Base-by-base conservation (phyloP, 1,140 invertebrate species). In the Orchestia grillus region DNA sequence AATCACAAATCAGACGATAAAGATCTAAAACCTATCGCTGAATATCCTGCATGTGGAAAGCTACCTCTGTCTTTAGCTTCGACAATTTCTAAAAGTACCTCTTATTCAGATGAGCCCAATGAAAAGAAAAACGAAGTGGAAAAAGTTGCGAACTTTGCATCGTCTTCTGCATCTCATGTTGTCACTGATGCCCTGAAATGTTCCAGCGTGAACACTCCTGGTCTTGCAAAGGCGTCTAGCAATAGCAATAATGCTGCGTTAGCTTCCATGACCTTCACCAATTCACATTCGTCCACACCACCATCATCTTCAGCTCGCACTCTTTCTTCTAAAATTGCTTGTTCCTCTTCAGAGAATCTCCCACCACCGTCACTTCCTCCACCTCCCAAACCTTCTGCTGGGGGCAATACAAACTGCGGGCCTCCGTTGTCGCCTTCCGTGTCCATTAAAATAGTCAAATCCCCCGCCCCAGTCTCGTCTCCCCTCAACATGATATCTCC, bases 401-500 rank as follows among this genome's bases (percentile, higher is more conserved):
- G 96, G 36, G 57, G 95, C n/a, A 95, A 90, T 57, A 53, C 96
- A 6, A 96, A 91, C 43, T 87, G 94, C 44, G 96, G 96, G 41
- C 96, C 95, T 62, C 96, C 96, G 41, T 97, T 97, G 1, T 98
- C 98, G 77, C 98, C 98, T 0, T 98, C 98, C 4, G 98, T 98
- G 3, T 98, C 98, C 62, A 98, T 98, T 95, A 98, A 98, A 97
- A 98, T 98, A 95, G 98, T 98, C 19, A 98, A 98, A 97, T 98
- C 98, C 96, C 98, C 98, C 3, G 98, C 98, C 0, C 98, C 98
- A 0, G 96, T 97, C n/a, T 96, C 96, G 43, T 96, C 97, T 40
- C 96, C 97, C 42, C 91, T 96, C 62, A 44, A 96, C 96, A 57
- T 96, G 96, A 96, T 97, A 96, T 98, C 98, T 16, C 98, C 98